Conservation (phyloP, 2,113 vertebrate species). For the Festucalex cinctus region DNA sequence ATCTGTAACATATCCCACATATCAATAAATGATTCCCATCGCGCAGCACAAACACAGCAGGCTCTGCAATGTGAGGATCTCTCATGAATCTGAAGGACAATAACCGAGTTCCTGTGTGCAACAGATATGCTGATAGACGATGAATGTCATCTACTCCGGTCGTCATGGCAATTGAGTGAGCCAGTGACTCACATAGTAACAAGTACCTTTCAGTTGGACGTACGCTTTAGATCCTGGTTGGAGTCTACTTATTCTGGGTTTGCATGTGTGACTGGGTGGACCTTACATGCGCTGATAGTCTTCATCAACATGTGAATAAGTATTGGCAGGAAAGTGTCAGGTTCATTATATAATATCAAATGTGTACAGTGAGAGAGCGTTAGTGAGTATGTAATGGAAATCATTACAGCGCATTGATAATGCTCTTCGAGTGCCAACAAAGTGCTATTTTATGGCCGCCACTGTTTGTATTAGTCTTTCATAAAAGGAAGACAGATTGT, state of each 20-base stretch:
- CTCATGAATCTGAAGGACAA: conserved; percentile 29
- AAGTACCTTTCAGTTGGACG: conserved; percentile 28
- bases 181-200: conserved; percentile 59
- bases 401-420: conserved; percentile 56
- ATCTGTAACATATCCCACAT: conserved; percentile 3
- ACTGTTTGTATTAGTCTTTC: conserved; percentile 62
- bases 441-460: conserved; percentile 65
- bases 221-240: conserved; percentile 30
- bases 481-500: conserved; percentile 39
- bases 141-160: conserved; percentile 47
- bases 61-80: conserved; percentile 3
- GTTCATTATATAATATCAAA: conserved; percentile 10
- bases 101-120: conserved; percentile 32
- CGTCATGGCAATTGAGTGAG: conserved; percentile 57
- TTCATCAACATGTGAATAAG: conserved; percentile 34
- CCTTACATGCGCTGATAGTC: conserved; percentile 10
- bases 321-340: conserved; percentile 16
- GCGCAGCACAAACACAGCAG: conserved; percentile 1
- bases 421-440: conserved; percentile 47
- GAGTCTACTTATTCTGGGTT: conserved; percentile 14
- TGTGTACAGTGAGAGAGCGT: conserved; percentile 19
- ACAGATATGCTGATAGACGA: conserved; percentile 33
- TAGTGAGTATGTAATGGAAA: conserved; percentile 46
- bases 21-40: not conserved
- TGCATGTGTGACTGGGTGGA: conserved; percentile 15